Evolutionary conservation across 2,113 vertebrate species (phyloP).

Genomic region (Chrysemys picta): DNA sequence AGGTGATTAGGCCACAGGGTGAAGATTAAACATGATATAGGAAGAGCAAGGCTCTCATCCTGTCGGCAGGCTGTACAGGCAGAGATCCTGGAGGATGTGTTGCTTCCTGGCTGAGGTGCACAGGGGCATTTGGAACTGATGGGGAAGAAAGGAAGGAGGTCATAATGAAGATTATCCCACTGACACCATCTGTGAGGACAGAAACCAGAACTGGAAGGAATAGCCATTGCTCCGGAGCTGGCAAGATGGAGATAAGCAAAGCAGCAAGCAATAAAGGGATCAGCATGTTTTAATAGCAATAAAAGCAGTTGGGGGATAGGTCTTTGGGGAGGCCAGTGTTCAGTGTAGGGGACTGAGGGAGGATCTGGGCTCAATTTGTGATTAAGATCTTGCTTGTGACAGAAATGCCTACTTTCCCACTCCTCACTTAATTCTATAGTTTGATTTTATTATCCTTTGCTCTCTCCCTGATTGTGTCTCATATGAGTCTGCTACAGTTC

Average conservation of each 20-base stretch:
- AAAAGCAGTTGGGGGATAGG: background rate
- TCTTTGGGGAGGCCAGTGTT: background rate
- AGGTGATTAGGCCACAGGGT: background rate
- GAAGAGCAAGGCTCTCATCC: background rate
- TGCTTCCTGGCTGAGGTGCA: background rate
- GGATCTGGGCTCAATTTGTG: background rate
- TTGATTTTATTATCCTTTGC: background rate
- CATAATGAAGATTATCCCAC: background rate
- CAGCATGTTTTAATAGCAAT: background rate
- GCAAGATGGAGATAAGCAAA: constrained; percentile 15
- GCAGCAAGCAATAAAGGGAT: constrained; percentile 11
- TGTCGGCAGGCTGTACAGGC: background rate
- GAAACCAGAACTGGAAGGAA: background rate
- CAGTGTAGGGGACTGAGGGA: background rate
- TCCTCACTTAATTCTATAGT: background rate
- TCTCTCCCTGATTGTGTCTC: background rate
- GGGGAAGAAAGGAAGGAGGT: background rate
- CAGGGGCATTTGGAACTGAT: background rate
- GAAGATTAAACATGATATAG: background rate
- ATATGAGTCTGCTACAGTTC: background rate
- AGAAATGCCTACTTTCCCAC: constrained; percentile 13
- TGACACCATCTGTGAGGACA: background rate
- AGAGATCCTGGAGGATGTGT: background rate
- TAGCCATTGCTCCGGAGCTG: background rate
- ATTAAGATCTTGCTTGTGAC: constrained; percentile 30